These are phyloP conservation scores for Apodemia hepburni DNA, from an alignment of 2,888 invertebrate genomes.

Conservation along the genomic window DNA sequence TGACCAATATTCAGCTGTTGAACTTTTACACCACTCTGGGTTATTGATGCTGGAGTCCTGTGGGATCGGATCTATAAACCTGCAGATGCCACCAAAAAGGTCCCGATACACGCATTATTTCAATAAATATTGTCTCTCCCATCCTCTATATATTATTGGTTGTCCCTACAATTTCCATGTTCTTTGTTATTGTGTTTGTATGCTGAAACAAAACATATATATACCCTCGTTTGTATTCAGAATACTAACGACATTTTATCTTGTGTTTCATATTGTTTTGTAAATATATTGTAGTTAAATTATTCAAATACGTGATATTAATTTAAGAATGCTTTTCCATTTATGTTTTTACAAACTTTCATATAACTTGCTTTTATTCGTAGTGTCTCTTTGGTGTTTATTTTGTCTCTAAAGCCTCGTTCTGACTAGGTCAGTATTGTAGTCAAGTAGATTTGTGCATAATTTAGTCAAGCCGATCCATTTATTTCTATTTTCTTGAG, in stretches of 20 bases:
- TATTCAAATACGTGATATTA: too few species aligned
- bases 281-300: too few species aligned
- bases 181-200: conserved; percentile 48
- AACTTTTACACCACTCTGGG: conserved; percentile 54
- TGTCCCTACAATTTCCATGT: conserved; percentile 52
- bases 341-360: too few species aligned
- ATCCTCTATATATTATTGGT: conserved; percentile 51
- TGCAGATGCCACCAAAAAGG: conserved; percentile 49
- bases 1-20: conserved; percentile 47
- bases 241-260: background rate
- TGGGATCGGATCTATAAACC: conserved; percentile 44
- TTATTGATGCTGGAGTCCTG: conserved; percentile 58
- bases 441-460: too few species aligned
- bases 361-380: too few species aligned
- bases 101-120: conserved; percentile 46
- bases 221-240: background rate
- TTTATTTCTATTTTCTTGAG: too few species aligned
- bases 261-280: background rate
- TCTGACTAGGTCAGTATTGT: too few species aligned
- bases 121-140: conserved; percentile 56
- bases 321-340: too few species aligned
- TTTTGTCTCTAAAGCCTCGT: too few species aligned
- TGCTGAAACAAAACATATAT: conserved; percentile 8
- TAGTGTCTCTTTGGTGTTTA: too few species aligned
- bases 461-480: too few species aligned